phyloP scores from a whole-genome alignment of 2,888 invertebrate genomes.

The Ormyrus pomaceus region DNA sequence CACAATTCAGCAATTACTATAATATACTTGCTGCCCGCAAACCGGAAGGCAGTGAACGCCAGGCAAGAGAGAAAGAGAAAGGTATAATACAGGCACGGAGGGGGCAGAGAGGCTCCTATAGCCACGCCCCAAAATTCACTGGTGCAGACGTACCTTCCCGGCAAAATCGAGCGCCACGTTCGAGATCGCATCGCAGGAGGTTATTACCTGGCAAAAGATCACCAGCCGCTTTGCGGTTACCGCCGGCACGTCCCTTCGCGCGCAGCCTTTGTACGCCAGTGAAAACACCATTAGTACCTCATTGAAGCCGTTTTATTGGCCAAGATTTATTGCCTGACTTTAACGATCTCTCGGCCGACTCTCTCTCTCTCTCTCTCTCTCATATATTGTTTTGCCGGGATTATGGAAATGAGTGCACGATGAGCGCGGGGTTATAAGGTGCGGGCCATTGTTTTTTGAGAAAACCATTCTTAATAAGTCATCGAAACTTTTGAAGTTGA shows the following conservation, averaged over 20 bases:
- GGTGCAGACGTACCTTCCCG: too few relatives aligned
- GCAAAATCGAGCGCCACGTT: too few relatives aligned
- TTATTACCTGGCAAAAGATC: neutral
- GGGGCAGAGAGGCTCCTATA: neutral
- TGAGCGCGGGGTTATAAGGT: neutral
- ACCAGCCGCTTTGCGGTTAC: neutral
- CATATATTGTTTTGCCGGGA: slow-evolving; percentile 12
- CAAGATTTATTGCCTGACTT: slow-evolving; percentile 38
- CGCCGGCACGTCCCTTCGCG: slow-evolving; percentile 15
- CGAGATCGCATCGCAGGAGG: too few relatives aligned
- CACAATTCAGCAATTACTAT: neutral
- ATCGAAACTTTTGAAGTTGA: slow-evolving; percentile 42
- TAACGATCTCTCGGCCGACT: slow-evolving; percentile 13
- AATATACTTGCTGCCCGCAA: neutral
- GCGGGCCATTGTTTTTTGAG: slow-evolving; percentile 45
- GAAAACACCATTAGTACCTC: slow-evolving; percentile 36
- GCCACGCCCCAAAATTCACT: neutral
- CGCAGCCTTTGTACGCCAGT: neutral
- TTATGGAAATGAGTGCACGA: slow-evolving; percentile 30
- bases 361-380: neutral
- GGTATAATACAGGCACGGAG: neutral
- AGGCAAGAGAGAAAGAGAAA: too few relatives aligned
- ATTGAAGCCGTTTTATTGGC: slow-evolving; percentile 21
- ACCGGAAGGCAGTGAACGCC: neutral
- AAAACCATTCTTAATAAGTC: slow-evolving; percentile 49